Evolutionary conservation across 1,140 invertebrate species (phyloP), one percentile per base, ranked within the genome.

Genomic region (Caenorhabditis latens): DNA sequence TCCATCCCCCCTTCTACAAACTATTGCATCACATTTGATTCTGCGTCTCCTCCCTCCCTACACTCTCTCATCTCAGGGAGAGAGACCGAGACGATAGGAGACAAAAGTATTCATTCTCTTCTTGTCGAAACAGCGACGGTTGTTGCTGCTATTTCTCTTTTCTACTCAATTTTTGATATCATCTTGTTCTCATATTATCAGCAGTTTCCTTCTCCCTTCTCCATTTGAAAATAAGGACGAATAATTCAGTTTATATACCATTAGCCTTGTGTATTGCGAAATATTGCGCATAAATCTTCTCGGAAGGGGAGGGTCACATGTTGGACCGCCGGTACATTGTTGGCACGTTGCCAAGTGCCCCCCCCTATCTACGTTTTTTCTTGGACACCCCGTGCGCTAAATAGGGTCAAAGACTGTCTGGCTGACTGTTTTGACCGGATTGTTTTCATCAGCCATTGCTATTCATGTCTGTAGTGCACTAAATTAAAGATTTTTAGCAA

Each of bases 21-120:
- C 71, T 79, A 79, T 79, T 79, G 71, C 71, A 79, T 79, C 71
- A 79, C 71, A 79, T 79, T 79, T 79, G 71, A 79, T 50, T 32
- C 71, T 48, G 24, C 32, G 46, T 79, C 71, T 79, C 71, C 53
- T 40, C n/a, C 11, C 14, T 24, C 21, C 4, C 11, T n/a, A 24
- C n/a, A 50, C 71, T 79, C 50, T 24, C 13, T 40, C 11, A 40
- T 79, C n/a, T 48, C 32, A 32, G 32, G 16, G 46, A 24, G 32
- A 79, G 71, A 79, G 71, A 79, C 19, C 4, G 71, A 79, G 71
- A 50, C 46, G 46, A 50, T 7, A 21, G 46, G 11, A 79, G 71
- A 50, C 4, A 79, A 79, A 79, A 46, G 46, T 79, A 46, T 46
- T 24, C 19, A 7, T 46, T 7, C 71, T 21, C 46, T 13, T 46